phyloP scores from a whole-genome alignment of 2,888 invertebrate genomes.

The Cheilosia vulpina region DNA sequence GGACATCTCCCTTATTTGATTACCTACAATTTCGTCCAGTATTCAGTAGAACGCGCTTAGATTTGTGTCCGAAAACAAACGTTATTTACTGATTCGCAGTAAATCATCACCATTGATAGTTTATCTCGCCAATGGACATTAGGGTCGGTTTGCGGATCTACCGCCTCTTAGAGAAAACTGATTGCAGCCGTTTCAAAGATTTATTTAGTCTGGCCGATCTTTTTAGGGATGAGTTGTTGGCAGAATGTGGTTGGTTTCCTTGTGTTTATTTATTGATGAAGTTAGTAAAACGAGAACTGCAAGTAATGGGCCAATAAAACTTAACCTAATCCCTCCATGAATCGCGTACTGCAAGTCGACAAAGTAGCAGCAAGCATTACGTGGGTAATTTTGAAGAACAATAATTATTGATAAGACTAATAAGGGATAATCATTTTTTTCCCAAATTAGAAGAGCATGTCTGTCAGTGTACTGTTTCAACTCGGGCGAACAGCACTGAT shows the following conservation, averaged over 20 bases:
- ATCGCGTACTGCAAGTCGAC: too few relatives aligned
- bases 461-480: too few relatives aligned
- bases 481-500: too few relatives aligned
- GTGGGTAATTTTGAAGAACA: too few relatives aligned
- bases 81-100: slow-evolving; percentile 21
- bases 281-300: too few relatives aligned
- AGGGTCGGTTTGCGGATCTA: slow-evolving; percentile 13
- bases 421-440: too few relatives aligned
- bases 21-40: slow-evolving; percentile 17
- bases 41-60: not conserved
- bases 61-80: slow-evolving; percentile 22
- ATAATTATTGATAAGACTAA: too few relatives aligned
- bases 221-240: slow-evolving; percentile 3
- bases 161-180: slow-evolving; percentile 27
- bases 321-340: too few relatives aligned
- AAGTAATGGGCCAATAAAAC: too few relatives aligned
- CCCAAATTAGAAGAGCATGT: too few relatives aligned
- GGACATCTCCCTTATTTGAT: slow-evolving; percentile 12
- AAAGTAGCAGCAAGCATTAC: too few relatives aligned
- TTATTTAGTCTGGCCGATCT: slow-evolving; percentile 44
- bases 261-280: not conserved
- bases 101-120: slow-evolving; percentile 28
- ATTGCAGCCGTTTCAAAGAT: slow-evolving; percentile 46
- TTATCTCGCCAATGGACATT: not conserved
- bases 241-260: not conserved